Evolutionary conservation across 2,113 vertebrate genomes (phyloP).

Genomic region (Murina feae): DNA sequence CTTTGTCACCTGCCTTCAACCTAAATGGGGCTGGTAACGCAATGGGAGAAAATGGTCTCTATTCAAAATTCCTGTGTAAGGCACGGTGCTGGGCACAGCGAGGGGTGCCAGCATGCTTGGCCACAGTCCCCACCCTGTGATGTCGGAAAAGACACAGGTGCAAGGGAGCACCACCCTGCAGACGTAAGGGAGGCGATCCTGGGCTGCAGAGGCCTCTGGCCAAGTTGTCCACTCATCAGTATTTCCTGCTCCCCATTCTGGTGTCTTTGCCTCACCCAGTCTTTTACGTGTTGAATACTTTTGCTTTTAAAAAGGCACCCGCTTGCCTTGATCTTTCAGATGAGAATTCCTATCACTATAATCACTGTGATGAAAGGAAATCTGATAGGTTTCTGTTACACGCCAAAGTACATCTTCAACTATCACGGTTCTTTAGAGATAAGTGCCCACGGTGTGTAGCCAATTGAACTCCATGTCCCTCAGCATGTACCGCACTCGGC

Average conservation of each 20-base stretch:
- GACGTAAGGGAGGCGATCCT: accelerated
- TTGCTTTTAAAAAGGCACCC: neutral
- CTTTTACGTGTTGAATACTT: neutral
- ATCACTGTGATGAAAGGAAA: neutral
- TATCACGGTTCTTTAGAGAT: neutral
- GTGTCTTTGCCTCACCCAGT: neutral
- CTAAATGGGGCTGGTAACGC: neutral
- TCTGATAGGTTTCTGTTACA: neutral
- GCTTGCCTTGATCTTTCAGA: neutral
- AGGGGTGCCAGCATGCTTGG: neutral
- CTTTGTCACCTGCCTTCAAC: conserved; percentile 12
- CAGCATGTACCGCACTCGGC: neutral
- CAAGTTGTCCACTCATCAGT: accelerated
- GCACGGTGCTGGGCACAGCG: neutral
- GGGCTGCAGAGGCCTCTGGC: neutral
- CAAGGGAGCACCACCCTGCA: neutral
- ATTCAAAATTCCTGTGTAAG: neutral
- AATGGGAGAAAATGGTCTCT: neutral
- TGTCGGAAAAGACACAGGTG: neutral
- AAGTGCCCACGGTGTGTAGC: neutral
- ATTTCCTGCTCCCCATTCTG: neutral
- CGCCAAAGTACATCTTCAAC: neutral
- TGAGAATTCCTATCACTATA: neutral
- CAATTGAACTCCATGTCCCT: neutral
- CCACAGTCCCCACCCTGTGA: accelerated